Evolutionary conservation across 2,113 vertebrate genomes (phyloP), one percentile per base, ranked within the genome.

Genomic region (Burhinus bistriatus): DNA sequence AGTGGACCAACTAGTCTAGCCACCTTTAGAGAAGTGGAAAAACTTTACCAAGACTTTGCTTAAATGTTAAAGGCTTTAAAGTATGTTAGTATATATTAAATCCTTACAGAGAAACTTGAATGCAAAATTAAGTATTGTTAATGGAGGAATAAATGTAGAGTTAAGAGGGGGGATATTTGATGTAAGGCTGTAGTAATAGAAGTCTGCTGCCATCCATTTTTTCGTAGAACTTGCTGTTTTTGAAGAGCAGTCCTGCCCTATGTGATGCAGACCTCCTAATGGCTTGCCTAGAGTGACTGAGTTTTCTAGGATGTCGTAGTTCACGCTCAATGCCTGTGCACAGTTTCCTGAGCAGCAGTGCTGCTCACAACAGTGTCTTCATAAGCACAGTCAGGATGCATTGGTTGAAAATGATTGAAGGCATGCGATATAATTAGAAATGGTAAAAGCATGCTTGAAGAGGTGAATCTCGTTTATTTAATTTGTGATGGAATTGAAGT

Each of bases 321-420:
- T 86, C 25, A 6, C 36, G 4, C 27, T 45, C 3, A 2, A 1
- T 81, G 47, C 66, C 58, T 0, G 0, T 34, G 8, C 17, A 3
- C 16, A 21, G 34, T 29, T 75, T 76, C 30, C 44, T 68, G 21
- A 47, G 47, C 65, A 82, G 45, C 0, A 1, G 40, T 45, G 18
- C 29, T 2, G 27, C 42, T 91, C 2, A 0, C 40, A 9, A 0
- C 38, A 7, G 2, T 4, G 5, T 21, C 12, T 49, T 58, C 30
- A 0, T 32, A 36, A 93, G 38, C 45, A 30, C 13, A 49, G n/a
- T n/a, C 58, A 32, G 65, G 49, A 47, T 27, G 23, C 49, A 51
- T 25, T 51, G 52, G 11, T 9, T 45, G n/a, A 21, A 55, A 93
- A 25, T 4, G 23, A 3, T 23, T 20, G 4, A 40, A 68, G 36